Evolutionary conservation across 2,888 invertebrate species (phyloP), one percentile per base, ranked within the genome.

Genomic region (Athalia circularis): DNA sequence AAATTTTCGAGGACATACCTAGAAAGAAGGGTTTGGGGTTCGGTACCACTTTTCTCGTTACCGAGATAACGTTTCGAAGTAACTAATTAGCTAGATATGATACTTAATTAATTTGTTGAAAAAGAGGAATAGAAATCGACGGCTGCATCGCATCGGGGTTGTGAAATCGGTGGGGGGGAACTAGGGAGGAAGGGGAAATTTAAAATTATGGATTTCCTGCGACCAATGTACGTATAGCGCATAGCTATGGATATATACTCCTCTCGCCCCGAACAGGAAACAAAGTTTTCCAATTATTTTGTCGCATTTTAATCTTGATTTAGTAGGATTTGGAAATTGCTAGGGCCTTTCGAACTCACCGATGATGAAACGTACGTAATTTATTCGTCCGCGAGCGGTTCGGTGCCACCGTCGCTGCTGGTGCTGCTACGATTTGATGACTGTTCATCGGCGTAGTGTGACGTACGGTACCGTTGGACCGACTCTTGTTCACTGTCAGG

Each of bases 231-330:
- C 11, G 5, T 15, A 64, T 15, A 29, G 6, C 15, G 43, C 7
- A 9, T 64, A 7, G 59, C 1, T 11, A 29, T 29, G 2, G 29
- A 2, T 29, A 29, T 29, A 29, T 29, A 29, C 29, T 29, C 29
- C 29, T 29, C 29, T 29, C 68, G 15, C 67, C 52, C 29, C 68
- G 54, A 54, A 72, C 75, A 62, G 75, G 75, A 75, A 75, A 62
- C 62, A 62, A 75, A 75, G 48, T 75, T 61, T 75, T 75, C 75
- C 75, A 75, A 64, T 62, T 75, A 75, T 75, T 75, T 75, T 64
- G 75, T 75, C 75, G 75, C 62, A 45, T 75, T 72, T 72, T 72
- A 72, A 72, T 72, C 72, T 47, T 72, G 72, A 72, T 72, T 72
- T 72, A 72, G 15, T 47, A 72, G 47, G 48, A 47, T 72, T 72